Base-by-base conservation (phyloP, 2,888 invertebrate species). In the Watsonalla binaria region DNA sequence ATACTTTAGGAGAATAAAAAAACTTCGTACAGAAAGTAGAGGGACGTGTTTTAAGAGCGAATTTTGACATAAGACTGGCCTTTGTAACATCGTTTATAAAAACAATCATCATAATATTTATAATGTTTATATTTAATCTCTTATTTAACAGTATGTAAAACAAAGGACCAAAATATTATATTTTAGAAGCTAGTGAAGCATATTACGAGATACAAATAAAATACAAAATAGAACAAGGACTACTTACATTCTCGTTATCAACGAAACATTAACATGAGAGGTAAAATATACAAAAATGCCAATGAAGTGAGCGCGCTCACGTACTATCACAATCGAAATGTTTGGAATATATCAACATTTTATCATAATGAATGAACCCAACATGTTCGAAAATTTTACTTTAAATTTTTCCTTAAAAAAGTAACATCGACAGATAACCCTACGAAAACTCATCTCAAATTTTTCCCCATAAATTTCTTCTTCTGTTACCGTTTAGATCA, bases 141-240 rank as follows among this genome's bases (percentile, higher is more conserved):
- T 70, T 72, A 72, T 54, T 63, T 56, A 67, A 72, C 68, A 65
- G 54, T 61, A 62, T 63, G 64, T 55, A 67, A 67, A 68, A 67
- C 61, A 66, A 64, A 55, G 58, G 62, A 60, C 55, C 59, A 61
- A 65, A 59, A 60, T 61, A 62, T 53, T 59, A 55, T 62, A 65
- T 58, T 62, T 64, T 58, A 47, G 60, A 54, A 55, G 35, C 47
- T 52, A 47, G 15, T 14, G 34, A 49, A 49, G 49, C 49, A 49
- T 13, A 6, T 15, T 49, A 47, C 11, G 13, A 49, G 49, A 49
- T 15, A 14, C 37, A 49, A 37, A 13, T 37, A 49, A 49, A 37
- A 48, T 14, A 48, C 37, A 51, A 51, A 47, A 46, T 42, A 33
- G 46, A 51, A 14, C 48, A 48, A 45, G 51, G 42, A 9, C 13